phyloP scores from a whole-genome alignment of 1,140 invertebrate species.

The Homarus americanus region DNA sequence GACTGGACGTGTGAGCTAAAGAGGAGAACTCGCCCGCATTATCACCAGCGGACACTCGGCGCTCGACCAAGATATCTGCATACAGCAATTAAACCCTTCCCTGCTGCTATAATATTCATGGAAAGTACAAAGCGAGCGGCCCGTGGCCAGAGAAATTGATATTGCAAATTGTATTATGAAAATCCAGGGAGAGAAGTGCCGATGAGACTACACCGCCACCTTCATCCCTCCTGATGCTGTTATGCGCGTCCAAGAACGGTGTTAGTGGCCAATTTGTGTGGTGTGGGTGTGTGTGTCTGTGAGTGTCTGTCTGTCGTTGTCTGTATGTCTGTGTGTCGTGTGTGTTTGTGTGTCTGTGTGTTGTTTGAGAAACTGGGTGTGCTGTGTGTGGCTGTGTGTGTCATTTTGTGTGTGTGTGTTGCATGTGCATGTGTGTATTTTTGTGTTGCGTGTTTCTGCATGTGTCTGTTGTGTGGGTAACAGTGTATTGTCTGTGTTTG shows the following conservation, averaged over 20 bases:
- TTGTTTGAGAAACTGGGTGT: neutral
- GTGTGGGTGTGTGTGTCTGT: neutral
- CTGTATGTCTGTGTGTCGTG: neutral
- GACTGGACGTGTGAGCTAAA: slow-evolving; percentile 27
- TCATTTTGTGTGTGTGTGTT: neutral
- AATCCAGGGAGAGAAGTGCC: slow-evolving; percentile 61
- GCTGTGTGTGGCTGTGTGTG: neutral
- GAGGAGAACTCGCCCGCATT: slow-evolving; percentile 14
- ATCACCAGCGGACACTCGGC: slow-evolving; percentile 55
- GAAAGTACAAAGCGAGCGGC: slow-evolving; percentile 72
- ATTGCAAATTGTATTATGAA: slow-evolving; percentile 74
- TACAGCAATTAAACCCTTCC: slow-evolving; percentile 73
- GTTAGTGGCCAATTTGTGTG: slow-evolving; percentile 7
- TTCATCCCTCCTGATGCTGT: slow-evolving; percentile 19
- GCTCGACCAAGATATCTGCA: slow-evolving; percentile 66
- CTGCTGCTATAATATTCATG: slow-evolving; percentile 73
- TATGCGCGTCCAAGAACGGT: slow-evolving; percentile 10
- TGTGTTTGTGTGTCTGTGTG: neutral
- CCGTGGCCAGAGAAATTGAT: slow-evolving; percentile 72
- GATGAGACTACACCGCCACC: slow-evolving; percentile 26
- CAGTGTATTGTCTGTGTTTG: too few relatives aligned
- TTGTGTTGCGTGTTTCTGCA: neutral
- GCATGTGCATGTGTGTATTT: neutral
- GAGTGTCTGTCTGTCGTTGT: neutral
- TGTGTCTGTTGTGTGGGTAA: neutral